Conservation (phyloP, 2,113 vertebrate genomes). For the Platichthys flesus region DNA sequence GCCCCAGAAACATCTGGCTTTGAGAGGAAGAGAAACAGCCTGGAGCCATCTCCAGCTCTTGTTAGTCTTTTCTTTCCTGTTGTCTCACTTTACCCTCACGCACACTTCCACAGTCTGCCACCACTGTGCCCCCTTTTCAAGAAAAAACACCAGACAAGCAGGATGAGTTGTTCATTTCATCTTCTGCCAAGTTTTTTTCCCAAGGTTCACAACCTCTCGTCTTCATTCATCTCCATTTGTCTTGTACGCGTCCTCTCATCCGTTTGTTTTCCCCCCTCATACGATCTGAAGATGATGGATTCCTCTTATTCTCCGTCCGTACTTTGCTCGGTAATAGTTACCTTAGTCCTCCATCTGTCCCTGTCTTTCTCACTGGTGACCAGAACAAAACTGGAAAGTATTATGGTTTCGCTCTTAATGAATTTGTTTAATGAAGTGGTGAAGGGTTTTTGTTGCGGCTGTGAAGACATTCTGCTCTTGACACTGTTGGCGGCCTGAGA, state of each 20-base stretch:
- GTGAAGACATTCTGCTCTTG: too few species aligned
- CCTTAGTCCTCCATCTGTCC: background rate
- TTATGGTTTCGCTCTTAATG: background rate
- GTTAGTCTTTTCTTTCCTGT: conserved; percentile 20
- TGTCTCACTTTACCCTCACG: conserved; percentile 39
- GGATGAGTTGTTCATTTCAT: background rate
- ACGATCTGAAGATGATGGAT: background rate
- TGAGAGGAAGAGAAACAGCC: conserved; percentile 53
- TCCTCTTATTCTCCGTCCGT: background rate
- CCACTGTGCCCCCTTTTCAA: background rate
- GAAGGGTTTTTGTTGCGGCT: too few species aligned
- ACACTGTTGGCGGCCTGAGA: too few species aligned
- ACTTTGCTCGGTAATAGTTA: background rate
- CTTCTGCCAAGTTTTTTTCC: background rate
- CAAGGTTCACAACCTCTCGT: background rate
- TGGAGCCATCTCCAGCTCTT: conserved; percentile 26
- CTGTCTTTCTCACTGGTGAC: conserved; percentile 1
- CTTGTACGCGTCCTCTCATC: background rate
- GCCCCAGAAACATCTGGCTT: conserved; percentile 55
- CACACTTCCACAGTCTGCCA: background rate
- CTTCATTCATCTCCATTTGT: conserved; percentile 11
- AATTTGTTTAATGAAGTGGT: too few species aligned
- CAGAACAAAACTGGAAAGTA: conserved; percentile 1
- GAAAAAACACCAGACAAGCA: background rate
- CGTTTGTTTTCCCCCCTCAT: background rate